A percentile compares a stretch with the other conserved stretches of the same genome.
These are phyloP conservation scores for Chrosomus eos DNA, from an alignment of 2,797 vertebrate genomes.

Conservation along the genomic window DNA sequence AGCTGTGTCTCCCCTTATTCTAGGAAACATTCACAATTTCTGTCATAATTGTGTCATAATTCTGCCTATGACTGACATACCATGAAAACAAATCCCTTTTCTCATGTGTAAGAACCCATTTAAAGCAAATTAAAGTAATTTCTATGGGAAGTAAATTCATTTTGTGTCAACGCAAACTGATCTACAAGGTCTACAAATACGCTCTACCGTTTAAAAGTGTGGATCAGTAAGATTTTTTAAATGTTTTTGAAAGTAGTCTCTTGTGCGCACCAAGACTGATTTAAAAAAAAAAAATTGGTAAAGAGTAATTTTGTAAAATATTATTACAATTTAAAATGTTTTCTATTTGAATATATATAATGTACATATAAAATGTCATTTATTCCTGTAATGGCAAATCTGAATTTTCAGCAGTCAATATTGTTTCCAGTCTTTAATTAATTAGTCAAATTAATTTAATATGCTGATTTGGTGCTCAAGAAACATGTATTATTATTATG, in stretches of 20 bases:
- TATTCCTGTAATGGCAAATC: neutral
- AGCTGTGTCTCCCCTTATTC: neutral
- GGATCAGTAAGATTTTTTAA: neutral
- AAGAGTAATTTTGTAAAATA: neutral
- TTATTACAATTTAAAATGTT: neutral
- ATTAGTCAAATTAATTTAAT: neutral
- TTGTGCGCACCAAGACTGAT: neutral
- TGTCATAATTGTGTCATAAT: no score
- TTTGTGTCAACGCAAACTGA: neutral
- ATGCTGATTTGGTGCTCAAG: neutral
- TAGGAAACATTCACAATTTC: neutral
- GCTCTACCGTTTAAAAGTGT: neutral
- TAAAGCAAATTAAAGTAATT: neutral
- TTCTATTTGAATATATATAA: neutral
- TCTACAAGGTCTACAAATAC: neutral
- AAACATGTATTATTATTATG: neutral
- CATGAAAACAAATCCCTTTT: no score
- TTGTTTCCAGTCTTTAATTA: neutral
- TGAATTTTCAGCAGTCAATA: neutral
- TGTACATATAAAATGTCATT: neutral
- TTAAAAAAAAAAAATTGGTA: neutral
- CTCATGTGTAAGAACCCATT: neutral
- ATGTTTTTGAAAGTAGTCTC: neutral
- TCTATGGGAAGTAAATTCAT: neutral
- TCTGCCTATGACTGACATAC: neutral